phyloP scores from a whole-genome alignment of 2,113 vertebrate genomes.

The Xenus cinereus region DNA sequence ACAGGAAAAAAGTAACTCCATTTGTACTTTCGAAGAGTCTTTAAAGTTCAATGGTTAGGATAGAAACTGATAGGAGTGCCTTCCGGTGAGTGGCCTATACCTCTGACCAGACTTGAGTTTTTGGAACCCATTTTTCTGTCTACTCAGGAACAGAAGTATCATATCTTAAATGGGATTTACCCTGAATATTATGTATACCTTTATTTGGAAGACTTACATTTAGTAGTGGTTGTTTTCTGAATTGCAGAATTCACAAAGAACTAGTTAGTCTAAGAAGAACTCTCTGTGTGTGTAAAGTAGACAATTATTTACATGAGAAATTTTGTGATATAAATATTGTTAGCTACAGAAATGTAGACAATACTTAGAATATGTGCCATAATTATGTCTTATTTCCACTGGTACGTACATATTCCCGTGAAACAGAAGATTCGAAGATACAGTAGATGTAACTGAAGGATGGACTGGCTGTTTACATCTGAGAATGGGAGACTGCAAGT shows the following conservation, averaged over 20 bases:
- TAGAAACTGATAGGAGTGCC: not conserved
- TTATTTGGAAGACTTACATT: not conserved
- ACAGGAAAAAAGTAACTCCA: not conserved
- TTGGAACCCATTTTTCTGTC: not conserved
- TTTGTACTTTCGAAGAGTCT: not conserved
- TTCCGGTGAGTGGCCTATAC: not conserved
- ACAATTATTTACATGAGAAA: not conserved
- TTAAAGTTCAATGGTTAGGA: not conserved
- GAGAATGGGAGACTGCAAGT: not conserved
- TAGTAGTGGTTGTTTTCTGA: not conserved
- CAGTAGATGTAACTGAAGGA: not conserved
- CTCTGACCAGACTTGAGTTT: not conserved
- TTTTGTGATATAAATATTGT: not conserved
- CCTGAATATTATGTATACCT: not conserved
- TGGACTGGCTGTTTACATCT: not conserved
- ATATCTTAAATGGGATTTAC: not conserved
- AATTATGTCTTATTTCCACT: not conserved
- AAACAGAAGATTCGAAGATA: not conserved
- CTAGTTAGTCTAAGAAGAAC: not conserved
- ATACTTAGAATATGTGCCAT: not conserved
- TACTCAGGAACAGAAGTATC: not conserved
- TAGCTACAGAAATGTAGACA: not conserved
- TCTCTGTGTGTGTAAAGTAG: not conserved
- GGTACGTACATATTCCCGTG: not conserved
- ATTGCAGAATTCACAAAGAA: not conserved